Evolutionary conservation across 2,797 vertebrate species (phyloP).

Genomic region (Sebastes iracundus): DNA sequence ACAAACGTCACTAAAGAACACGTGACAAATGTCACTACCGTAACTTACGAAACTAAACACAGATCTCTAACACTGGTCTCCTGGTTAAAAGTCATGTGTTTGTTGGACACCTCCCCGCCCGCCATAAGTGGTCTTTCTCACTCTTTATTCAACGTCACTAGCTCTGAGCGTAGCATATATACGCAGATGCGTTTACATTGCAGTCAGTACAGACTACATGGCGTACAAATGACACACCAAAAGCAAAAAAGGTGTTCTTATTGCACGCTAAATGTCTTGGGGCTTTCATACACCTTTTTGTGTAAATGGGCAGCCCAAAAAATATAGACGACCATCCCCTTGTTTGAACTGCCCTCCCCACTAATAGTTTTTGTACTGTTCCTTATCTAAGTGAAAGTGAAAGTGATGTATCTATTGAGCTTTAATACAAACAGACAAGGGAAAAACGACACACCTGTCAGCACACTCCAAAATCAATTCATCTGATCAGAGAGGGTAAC

Average conservation of each 20-base stretch:
- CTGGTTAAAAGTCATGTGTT: too few relatives aligned
- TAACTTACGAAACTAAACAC: too few relatives aligned
- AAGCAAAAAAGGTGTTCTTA: accelerated
- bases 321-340: not conserved
- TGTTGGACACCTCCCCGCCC: too few relatives aligned
- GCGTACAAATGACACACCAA: too few relatives aligned
- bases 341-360: not conserved
- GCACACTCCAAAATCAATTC: slow-evolving; percentile 45
- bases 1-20: too few relatives aligned
- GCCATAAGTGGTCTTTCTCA: too few relatives aligned
- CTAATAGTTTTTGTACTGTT: not conserved
- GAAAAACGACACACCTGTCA: slow-evolving; percentile 27
- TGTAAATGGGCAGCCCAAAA: accelerated
- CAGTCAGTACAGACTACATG: accelerated
- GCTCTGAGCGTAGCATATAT: too few relatives aligned
- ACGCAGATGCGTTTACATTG: too few relatives aligned
- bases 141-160: accelerated
- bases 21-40: too few relatives aligned
- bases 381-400: not conserved
- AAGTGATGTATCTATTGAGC: slow-evolving; percentile 29
- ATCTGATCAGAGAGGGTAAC: slow-evolving; percentile 37
- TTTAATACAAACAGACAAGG: slow-evolving; percentile 28
- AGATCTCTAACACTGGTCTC: too few relatives aligned
- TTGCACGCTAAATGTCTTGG: accelerated
- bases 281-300: accelerated